Base-by-base conservation (phyloP, 2,113 vertebrate genomes). In the Campylorhamphus procurvoides region DNA sequence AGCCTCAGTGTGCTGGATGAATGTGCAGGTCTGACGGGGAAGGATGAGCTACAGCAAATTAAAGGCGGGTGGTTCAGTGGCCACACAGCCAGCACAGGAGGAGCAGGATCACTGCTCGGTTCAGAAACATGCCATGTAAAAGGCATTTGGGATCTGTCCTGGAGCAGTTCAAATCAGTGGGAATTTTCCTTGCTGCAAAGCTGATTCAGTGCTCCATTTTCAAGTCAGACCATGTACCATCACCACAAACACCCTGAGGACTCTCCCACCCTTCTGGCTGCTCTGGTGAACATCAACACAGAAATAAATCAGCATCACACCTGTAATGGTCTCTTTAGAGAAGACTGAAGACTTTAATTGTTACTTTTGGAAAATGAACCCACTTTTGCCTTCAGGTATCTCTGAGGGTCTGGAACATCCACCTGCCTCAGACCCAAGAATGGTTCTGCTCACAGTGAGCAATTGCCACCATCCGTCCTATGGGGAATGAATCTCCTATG, bases 381-480 rank as follows among this genome's bases (percentile, higher is more conserved):
- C 55, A 69, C 6, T 67, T 63, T 59, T 9, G 2, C n/a, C 66
- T 37, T 17, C 5, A 0, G 18, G 16, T 59, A 22, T 9, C 60
- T 55, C 84, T 44, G 42, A 44, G n/a, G 27, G 60, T 68, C 62
- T 53, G 49, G 9, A 14, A 33, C 9, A 18, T 25, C 37, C 52
- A 6, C 5, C 47, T 11, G 11, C 9, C 44, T 74, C 58, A 55
- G 29, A 6, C 39, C 20, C 14, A 29, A 46, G 42, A 64, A 13
- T 0, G 0, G 22, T 39, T 17, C 58, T 72, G 53, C 29, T 76
- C 19, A 44, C 31, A 14, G 15, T 2, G 31, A 73, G 28, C 20
- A 59, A 18, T 3, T 16, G 9, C n/a, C 50, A 58, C 33, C 25
- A 35, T 50, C 42, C 55, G 9, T 35, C 58, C 59, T 25, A 5